phyloP scores from a whole-genome alignment of 2,797 vertebrate species.

The Enoplosus armatus region DNA sequence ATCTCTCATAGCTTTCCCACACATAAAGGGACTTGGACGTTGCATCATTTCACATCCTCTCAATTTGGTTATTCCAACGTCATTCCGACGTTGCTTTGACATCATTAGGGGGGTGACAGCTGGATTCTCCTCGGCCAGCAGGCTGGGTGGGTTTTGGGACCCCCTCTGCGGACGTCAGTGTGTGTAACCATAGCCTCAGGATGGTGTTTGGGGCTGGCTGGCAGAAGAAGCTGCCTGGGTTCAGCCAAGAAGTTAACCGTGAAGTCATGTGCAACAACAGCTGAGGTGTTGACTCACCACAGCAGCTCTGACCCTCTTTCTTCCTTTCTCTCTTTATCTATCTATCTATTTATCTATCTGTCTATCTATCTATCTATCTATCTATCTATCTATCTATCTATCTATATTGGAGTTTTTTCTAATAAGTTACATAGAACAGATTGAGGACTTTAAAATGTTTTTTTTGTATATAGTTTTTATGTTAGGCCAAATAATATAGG shows the following conservation, averaged over 20 bases:
- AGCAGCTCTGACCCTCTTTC: conserved; percentile 45
- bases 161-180: conserved; percentile 72
- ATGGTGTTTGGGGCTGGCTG: conserved; percentile 68
- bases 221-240: conserved; percentile 68
- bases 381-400: conserved; percentile 20
- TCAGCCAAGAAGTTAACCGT: conserved; percentile 79
- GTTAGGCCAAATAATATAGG: neutral
- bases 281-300: conserved; percentile 76
- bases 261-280: conserved; percentile 80
- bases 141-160: conserved; percentile 63
- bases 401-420: conserved; percentile 15
- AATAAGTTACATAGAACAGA: neutral
- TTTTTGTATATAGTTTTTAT: neutral
- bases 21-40: conserved; percentile 36
- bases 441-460: neutral
- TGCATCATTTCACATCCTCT: conserved; percentile 37
- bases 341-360: conserved; percentile 18
- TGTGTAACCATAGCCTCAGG: conserved; percentile 74
- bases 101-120: conserved; percentile 68
- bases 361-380: conserved; percentile 10
- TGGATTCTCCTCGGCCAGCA: conserved; percentile 59
- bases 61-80: conserved; percentile 50
- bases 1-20: conserved; percentile 48
- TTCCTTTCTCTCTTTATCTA: conserved; percentile 13
- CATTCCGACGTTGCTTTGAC: conserved; percentile 64